A percentile compares a stretch with the other conserved stretches of the same genome.
Evolutionary conservation across 2,888 invertebrate species (phyloP).

Genomic region (Melinopterus prodromus): DNA sequence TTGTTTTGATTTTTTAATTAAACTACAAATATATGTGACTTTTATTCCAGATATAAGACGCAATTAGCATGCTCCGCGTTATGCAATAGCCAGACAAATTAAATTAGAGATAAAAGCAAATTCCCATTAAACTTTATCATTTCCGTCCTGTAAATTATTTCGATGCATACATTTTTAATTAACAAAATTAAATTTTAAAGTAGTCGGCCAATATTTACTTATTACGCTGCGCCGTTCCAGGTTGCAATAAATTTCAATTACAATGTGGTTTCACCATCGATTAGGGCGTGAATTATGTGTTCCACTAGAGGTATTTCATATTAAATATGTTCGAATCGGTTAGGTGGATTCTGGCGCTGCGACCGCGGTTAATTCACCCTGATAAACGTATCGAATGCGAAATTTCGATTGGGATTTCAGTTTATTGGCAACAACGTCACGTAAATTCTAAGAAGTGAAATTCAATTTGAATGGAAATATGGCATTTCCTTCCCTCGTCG

Average conservation of each 20-base stretch:
- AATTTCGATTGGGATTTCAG: conserved; percentile 6
- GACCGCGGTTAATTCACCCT: conserved; percentile 1
- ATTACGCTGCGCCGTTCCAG: not conserved
- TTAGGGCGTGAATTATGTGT: conserved; percentile 20
- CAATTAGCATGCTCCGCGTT: too few relatives aligned
- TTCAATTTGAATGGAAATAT: not conserved
- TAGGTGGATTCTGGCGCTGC: conserved; percentile 6
- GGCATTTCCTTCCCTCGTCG: not conserved
- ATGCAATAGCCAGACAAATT: too few relatives aligned
- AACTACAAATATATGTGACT: too few relatives aligned
- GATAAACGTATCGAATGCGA: conserved; percentile 13
- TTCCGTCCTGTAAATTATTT: not conserved
- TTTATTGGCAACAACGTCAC: not conserved
- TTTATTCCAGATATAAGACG: too few relatives aligned
- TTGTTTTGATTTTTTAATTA: too few relatives aligned
- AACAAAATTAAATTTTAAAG: not conserved
- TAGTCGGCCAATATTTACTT: not conserved
- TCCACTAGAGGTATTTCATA: conserved; percentile 18
- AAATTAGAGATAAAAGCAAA: not conserved
- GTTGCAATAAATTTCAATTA: conserved; percentile 21
- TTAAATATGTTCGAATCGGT: conserved; percentile 15
- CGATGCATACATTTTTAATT: not conserved
- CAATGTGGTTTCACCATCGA: conserved; percentile 13
- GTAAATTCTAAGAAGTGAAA: conserved; percentile 7
- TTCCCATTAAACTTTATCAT: not conserved